These are phyloP conservation scores for Zootermopsis nevadensis DNA, from an alignment of 2,888 invertebrate species.

Conservation along the genomic window DNA sequence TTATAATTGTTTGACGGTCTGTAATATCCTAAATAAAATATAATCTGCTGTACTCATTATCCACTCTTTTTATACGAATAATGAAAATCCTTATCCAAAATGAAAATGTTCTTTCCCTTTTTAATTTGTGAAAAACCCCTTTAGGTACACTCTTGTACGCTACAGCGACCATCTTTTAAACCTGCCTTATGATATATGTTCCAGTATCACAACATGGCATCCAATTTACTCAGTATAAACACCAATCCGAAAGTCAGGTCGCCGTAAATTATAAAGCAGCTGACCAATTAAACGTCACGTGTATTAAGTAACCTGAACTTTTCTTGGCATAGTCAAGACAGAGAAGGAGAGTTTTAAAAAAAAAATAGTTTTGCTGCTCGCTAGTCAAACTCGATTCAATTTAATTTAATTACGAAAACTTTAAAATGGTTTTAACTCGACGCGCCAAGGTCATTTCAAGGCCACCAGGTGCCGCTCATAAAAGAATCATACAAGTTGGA, in stretches of 20 bases:
- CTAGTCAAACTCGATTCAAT: neutral
- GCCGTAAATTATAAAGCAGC: neutral
- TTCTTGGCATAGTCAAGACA: neutral
- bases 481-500: neutral
- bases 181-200: neutral
- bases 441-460: conserved; percentile 25
- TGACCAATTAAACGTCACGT: conserved; percentile 2
- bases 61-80: too few species aligned
- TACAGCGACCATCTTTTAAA: neutral
- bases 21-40: too few species aligned
- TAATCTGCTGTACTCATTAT: too few species aligned
- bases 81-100: neutral
- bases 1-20: too few species aligned
- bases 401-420: conserved; percentile 2
- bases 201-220: neutral
- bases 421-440: neutral
- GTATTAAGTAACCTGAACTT: neutral
- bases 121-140: conserved; percentile 7
- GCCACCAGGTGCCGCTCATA: neutral
- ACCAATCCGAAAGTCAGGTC: neutral
- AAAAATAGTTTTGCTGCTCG: neutral
- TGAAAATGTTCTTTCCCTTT: neutral
- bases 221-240: neutral
- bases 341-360: neutral
- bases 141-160: neutral